Percentiles rank a stretch among this genome's conserved stretches.
Conservation (phyloP, 2,888 invertebrate species). For the Ferdinandea cuprea region DNA sequence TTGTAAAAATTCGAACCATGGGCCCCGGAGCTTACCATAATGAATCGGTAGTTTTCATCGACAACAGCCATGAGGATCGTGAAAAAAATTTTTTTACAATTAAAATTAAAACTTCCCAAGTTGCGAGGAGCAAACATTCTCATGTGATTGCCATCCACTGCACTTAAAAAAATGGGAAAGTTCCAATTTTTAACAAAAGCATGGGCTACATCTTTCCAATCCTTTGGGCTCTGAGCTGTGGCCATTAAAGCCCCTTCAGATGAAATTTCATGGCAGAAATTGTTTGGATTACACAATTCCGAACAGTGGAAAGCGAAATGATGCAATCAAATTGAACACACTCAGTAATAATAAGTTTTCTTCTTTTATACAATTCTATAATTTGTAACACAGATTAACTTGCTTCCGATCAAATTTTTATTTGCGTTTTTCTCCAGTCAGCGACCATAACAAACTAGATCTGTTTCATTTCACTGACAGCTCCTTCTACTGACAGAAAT, state of each 20-base stretch:
- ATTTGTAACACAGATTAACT: too few species aligned
- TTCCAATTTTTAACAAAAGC: neutral
- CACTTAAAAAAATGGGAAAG: neutral
- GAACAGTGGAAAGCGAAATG: slow-evolving; percentile 1
- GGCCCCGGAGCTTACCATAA: slow-evolving; percentile 9
- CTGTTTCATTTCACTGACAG: too few species aligned
- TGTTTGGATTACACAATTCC: neutral
- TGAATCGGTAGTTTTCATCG: too few species aligned
- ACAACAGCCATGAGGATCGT: too few species aligned
- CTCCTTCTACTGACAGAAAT: too few species aligned
- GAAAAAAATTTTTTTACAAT: slow-evolving; percentile 19
- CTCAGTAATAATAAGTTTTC: too few species aligned
- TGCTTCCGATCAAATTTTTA: too few species aligned
- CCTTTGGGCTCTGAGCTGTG: neutral
- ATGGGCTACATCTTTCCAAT: neutral
- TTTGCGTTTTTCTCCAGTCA: too few species aligned
- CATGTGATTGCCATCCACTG: slow-evolving; percentile 3
- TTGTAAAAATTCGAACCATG: slow-evolving; percentile 25
- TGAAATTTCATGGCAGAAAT: neutral
- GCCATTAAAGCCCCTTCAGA: neutral
- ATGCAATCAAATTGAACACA: too few species aligned
- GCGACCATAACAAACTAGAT: too few species aligned
- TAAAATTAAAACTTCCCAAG: slow-evolving; percentile 18
- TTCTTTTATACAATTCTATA: too few species aligned
- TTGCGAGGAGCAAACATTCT: slow-evolving; percentile 22